Percentiles rank a stretch among this genome's conserved stretches.
Evolutionary conservation across 2,113 vertebrate genomes (phyloP).

Genomic region (Gallinago jamesoni): DNA sequence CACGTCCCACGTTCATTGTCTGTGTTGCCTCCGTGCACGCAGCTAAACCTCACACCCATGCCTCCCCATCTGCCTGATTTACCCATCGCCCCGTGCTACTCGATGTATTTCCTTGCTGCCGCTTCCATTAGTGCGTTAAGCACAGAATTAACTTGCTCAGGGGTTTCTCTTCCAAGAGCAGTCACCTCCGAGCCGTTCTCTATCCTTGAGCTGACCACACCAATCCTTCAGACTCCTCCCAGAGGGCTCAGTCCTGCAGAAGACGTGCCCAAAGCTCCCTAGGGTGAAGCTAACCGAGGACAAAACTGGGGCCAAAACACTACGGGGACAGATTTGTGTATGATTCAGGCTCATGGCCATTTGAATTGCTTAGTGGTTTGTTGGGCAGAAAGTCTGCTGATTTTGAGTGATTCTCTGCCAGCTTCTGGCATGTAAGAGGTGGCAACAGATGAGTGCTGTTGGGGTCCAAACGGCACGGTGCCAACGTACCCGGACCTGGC

Average conservation of each 20-base stretch:
- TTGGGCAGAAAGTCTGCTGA: fast-evolving
- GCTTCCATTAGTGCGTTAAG: not conserved
- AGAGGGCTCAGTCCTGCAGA: not conserved
- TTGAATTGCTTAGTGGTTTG: fast-evolving
- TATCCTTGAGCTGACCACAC: not conserved
- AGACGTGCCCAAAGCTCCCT: not conserved
- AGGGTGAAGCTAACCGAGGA: not conserved
- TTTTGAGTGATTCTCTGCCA: not conserved
- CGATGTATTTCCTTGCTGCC: fast-evolving
- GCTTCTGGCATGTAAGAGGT: not conserved
- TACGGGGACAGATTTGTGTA: not conserved
- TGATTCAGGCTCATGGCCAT: fast-evolving
- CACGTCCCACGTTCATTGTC: not conserved
- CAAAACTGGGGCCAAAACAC: not conserved
- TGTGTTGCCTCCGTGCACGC: not conserved
- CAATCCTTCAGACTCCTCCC: not conserved
- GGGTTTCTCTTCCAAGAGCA: not conserved
- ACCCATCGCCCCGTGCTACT: not conserved
- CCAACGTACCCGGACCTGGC: not conserved
- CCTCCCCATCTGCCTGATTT: not conserved
- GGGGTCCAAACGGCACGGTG: fast-evolving
- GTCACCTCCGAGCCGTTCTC: not conserved
- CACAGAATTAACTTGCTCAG: too few relatives aligned
- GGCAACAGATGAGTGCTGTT: not conserved
- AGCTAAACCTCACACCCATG: not conserved